Evolutionary conservation across 2,888 invertebrate genomes (phyloP).

Genomic region (Morpho helenor): DNA sequence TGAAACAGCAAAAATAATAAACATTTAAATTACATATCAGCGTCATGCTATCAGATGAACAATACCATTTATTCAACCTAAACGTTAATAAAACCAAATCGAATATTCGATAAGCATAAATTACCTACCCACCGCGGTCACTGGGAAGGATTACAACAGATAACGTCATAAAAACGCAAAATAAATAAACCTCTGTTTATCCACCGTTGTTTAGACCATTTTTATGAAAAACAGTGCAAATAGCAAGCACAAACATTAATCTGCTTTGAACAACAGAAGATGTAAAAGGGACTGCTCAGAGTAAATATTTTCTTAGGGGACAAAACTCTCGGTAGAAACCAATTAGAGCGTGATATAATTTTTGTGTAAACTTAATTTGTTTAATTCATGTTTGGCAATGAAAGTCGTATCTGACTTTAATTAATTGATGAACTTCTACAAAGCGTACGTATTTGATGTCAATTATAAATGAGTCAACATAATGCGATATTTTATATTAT

Average conservation of each 20-base stretch:
- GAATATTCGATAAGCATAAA: conserved; percentile 26
- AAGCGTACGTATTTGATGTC: conserved; percentile 1
- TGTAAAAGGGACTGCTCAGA: conserved; percentile 60
- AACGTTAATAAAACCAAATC: conserved; percentile 11
- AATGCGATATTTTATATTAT: no score
- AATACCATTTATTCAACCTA: conserved; percentile 12
- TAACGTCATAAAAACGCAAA: conserved; percentile 53
- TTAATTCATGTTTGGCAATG: conserved; percentile 32
- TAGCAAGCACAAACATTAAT: conserved; percentile 75
- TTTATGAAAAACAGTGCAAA: conserved; percentile 76
- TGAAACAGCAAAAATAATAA: no score
- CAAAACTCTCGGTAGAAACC: conserved; percentile 55
- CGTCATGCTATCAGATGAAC: neutral
- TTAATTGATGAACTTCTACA: conserved; percentile 17
- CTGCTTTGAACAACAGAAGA: conserved; percentile 75
- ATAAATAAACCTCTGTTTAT: conserved; percentile 61
- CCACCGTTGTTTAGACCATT: conserved; percentile 62
- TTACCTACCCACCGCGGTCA: conserved; percentile 29
- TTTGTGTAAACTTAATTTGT: conserved; percentile 73
- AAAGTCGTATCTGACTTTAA: conserved; percentile 23
- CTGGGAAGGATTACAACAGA: conserved; percentile 45
- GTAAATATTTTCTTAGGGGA: conserved; percentile 76
- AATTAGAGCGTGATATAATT: conserved; percentile 76
- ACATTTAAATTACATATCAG: no score
- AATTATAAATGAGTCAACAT: neutral